phyloP scores from a whole-genome alignment of 2,797 vertebrate genomes.

The Xiphorhynchus erythropygius region DNA sequence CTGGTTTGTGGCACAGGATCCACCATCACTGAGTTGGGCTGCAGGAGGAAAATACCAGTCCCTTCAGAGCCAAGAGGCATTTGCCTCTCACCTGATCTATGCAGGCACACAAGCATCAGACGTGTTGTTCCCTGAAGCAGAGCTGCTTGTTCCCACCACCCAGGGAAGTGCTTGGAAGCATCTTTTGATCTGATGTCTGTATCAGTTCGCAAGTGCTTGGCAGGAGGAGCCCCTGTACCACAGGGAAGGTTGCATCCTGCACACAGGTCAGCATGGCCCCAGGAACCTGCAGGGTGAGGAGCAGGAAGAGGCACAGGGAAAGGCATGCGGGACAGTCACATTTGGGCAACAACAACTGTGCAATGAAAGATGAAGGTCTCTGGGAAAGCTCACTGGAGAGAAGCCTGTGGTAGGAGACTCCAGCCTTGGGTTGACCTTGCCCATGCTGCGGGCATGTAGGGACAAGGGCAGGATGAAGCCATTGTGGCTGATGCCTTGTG shows the following conservation, averaged over 20 bases:
- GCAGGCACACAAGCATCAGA: neutral
- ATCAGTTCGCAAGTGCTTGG: neutral
- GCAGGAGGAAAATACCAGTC: neutral
- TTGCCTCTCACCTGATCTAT: neutral
- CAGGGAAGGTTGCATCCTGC: neutral
- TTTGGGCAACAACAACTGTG: neutral
- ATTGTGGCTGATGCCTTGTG: neutral
- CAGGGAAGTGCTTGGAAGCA: neutral
- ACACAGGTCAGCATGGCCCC: neutral
- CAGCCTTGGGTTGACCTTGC: neutral
- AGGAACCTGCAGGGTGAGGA: neutral
- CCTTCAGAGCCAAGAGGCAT: neutral
- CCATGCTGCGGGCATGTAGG: neutral
- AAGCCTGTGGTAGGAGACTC: neutral
- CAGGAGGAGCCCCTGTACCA: neutral
- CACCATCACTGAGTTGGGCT: neutral
- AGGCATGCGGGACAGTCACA: accelerated
- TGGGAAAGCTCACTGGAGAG: neutral
- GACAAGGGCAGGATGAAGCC: neutral
- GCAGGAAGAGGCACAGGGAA: neutral
- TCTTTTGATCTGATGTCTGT: neutral
- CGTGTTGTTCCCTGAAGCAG: neutral
- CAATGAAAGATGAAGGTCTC: neutral
- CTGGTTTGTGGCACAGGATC: neutral
- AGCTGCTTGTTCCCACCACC: neutral